These are phyloP conservation scores for Caenorhabditis becei DNA, from an alignment of 2,888 invertebrate species.

Conservation along the genomic window DNA sequence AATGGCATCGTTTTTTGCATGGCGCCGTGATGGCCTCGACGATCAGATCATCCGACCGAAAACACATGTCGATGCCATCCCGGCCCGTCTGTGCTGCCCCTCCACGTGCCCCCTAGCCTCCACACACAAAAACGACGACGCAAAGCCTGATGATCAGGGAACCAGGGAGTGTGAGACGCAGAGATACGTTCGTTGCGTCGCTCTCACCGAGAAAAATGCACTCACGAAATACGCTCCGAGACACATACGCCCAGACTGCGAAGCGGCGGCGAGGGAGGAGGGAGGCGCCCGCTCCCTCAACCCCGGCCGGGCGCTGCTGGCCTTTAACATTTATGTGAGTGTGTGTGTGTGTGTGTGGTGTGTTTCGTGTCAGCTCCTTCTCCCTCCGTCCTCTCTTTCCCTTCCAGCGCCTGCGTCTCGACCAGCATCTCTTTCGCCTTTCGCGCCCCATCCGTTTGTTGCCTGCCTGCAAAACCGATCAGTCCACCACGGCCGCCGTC, in stretches of 20 bases:
- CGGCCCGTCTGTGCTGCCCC: constrained; percentile 28
- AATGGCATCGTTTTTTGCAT: constrained; percentile 2
- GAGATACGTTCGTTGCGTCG: constrained; percentile 36
- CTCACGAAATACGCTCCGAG: constrained; percentile 17
- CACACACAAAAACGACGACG: constrained; percentile 9
- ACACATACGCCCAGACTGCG: constrained; percentile 20
- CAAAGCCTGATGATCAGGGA: constrained; percentile 33
- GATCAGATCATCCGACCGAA: constrained; percentile 48
- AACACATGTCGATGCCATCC: constrained; percentile 45
- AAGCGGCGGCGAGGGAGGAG: neutral
- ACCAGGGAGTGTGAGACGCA: constrained; percentile 36
- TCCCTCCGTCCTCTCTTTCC: constrained; percentile 19
- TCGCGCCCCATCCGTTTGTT: constrained; percentile 38
- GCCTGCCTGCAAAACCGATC: constrained; percentile 52
- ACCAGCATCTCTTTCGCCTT: constrained; percentile 4
- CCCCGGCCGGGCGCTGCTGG: constrained; percentile 40
- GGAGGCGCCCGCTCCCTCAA: constrained; percentile 46
- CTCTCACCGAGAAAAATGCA: constrained; percentile 20
- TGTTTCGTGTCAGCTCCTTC: constrained; percentile 54
- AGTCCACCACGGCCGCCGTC: constrained; percentile 52
- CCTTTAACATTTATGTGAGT: constrained; percentile 54
- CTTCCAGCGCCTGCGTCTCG: constrained; percentile 19
- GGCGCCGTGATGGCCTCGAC: constrained; percentile 12
- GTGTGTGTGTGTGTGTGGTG: constrained; percentile 35
- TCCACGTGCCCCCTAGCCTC: constrained; percentile 40